These are phyloP conservation scores for Periphyllus acericola DNA, from an alignment of 2,888 invertebrate genomes.

Conservation along the genomic window DNA sequence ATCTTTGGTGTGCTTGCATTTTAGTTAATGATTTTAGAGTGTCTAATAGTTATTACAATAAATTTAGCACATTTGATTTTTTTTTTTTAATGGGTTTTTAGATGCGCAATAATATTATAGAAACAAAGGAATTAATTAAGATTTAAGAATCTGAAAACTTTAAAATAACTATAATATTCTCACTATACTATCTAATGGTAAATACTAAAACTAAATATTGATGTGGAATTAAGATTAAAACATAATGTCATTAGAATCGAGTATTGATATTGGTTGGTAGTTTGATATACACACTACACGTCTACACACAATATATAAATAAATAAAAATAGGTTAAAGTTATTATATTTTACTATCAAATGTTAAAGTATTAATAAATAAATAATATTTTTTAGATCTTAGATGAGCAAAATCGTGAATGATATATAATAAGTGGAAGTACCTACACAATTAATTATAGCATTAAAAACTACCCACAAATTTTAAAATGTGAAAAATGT, in stretches of 20 bases:
- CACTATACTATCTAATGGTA: not conserved
- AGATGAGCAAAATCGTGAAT: no score
- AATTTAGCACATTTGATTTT: not conserved
- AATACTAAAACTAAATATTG: not conserved
- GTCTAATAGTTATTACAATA: not conserved
- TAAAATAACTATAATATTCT: not conserved
- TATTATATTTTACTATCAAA: no score
- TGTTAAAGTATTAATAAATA: no score
- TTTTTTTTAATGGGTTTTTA: not conserved
- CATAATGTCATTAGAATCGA: not conserved
- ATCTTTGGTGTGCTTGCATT: conserved; percentile 26
- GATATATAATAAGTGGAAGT: no score
- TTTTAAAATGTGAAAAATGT: no score
- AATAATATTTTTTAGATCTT: no score
- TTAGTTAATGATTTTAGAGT: conserved; percentile 36
- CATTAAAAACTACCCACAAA: no score
- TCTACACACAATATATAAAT: no score
- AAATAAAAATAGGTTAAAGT: no score
- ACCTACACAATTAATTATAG: no score
- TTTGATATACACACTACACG: no score
- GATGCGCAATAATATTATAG: not conserved
- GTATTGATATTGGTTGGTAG: not conserved
- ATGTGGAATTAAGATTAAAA: not conserved
- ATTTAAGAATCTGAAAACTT: not conserved
- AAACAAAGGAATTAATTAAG: not conserved